phyloP scores from a whole-genome alignment of 2,888 invertebrate species.

The Tiphia femorata region DNA sequence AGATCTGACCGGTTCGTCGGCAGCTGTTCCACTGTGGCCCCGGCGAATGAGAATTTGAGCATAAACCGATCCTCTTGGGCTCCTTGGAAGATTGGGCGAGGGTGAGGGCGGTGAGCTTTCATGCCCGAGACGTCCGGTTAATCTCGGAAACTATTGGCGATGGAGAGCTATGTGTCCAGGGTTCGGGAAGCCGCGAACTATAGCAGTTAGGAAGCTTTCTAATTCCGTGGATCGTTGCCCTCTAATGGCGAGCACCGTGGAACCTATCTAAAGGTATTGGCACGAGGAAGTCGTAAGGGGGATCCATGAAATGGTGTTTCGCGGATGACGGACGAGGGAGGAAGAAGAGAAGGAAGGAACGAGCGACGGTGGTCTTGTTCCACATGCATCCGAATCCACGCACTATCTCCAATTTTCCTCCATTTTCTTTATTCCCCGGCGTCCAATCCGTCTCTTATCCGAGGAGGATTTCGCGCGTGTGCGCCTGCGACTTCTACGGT shows the following conservation, averaged over 20 bases:
- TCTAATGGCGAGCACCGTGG: conserved; percentile 62
- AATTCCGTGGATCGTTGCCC: conserved; percentile 65
- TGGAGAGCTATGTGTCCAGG: conserved; percentile 10
- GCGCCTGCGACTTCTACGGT: too few species aligned
- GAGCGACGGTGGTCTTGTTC: too few species aligned
- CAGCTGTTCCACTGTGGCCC: too few species aligned
- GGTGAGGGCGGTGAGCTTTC: too few species aligned
- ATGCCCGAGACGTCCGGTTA: neutral
- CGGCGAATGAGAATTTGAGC: too few species aligned
- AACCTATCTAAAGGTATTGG: conserved; percentile 33
- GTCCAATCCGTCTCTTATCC: neutral
- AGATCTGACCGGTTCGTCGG: too few species aligned
- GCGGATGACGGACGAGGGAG: too few species aligned
- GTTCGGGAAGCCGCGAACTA: conserved; percentile 30
- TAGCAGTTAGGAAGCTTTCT: conserved; percentile 34
- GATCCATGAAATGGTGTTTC: conserved; percentile 29
- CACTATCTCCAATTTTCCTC: neutral
- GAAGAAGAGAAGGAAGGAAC: too few species aligned
- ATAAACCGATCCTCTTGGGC: too few species aligned
- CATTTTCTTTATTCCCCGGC: conserved; percentile 1
- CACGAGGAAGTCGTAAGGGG: conserved; percentile 26
- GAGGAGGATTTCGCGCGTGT: neutral
- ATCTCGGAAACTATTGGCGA: conserved; percentile 12
- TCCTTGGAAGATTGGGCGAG: neutral
- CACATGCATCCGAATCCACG: neutral